Conservation (phyloP, 2,888 invertebrate genomes). For the Pyralis farinalis region DNA sequence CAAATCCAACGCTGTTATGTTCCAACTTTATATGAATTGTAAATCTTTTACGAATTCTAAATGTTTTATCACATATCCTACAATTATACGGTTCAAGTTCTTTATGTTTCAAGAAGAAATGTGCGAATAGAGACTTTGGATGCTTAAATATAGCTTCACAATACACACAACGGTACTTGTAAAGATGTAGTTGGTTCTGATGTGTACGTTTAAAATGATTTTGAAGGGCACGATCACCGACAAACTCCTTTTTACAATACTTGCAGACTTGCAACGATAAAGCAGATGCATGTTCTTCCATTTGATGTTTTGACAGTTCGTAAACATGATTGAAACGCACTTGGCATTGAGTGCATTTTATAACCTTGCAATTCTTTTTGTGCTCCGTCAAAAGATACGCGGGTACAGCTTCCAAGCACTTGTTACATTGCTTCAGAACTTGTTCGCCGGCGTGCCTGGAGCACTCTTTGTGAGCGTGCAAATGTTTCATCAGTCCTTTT, state of each 20-base stretch:
- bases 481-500: conserved; percentile 28
- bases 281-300: conserved; percentile 33
- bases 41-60: conserved; percentile 49
- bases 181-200: conserved; percentile 37
- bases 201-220: conserved; percentile 53
- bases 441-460: conserved; percentile 5
- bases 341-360: conserved; percentile 46
- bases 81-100: conserved; percentile 56
- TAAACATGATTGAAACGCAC: conserved; percentile 33
- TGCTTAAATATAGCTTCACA: conserved; percentile 53
- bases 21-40: conserved; percentile 61
- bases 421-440: too few species aligned
- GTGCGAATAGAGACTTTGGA: conserved; percentile 56
- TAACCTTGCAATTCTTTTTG: conserved; percentile 31
- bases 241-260: conserved; percentile 50
- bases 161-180: conserved; percentile 55
- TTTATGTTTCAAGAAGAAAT: conserved; percentile 51
- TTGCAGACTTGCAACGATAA: conserved; percentile 40
- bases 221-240: conserved; percentile 35
- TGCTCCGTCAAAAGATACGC: conserved; percentile 24
- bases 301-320: conserved; percentile 43
- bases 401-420: conserved; percentile 31
- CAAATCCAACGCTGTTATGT: conserved; percentile 54
- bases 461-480: conserved; percentile 17
- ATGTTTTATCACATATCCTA: conserved; percentile 52